These are phyloP conservation scores for Daubentonia madagascariensis DNA, from an alignment of 2,113 vertebrate species.

Conservation along the genomic window DNA sequence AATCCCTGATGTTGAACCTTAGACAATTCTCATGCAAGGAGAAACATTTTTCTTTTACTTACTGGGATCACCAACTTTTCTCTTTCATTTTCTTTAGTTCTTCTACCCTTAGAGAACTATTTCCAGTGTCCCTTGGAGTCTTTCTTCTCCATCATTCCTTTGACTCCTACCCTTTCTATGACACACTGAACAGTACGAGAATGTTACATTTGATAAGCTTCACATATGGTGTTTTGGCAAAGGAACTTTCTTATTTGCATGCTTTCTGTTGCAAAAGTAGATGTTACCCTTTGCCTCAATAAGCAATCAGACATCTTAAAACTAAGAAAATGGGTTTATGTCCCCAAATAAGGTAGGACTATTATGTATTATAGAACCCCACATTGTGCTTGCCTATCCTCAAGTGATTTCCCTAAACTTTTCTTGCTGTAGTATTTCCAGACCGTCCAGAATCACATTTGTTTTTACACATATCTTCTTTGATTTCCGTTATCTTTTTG, in stretches of 20 bases:
- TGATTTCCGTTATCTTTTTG: neutral
- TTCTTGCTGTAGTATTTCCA: neutral
- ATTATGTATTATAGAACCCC: rapidly evolving
- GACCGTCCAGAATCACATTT: neutral
- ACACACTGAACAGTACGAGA: rapidly evolving
- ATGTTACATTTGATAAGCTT: neutral
- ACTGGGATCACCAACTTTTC: neutral
- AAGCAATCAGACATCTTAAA: neutral
- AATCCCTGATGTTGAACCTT: neutral
- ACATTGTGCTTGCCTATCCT: neutral
- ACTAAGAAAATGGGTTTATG: neutral
- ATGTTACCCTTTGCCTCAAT: neutral
- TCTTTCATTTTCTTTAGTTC: neutral
- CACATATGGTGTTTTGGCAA: neutral
- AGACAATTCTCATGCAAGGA: neutral
- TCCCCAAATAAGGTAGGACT: neutral
- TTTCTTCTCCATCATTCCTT: neutral
- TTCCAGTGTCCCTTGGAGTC: neutral
- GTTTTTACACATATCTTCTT: neutral
- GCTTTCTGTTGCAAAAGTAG: neutral
- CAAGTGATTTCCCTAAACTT: neutral
- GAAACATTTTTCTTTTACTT: neutral
- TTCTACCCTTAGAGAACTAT: neutral
- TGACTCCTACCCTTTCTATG: neutral
- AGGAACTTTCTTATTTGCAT: neutral